A percentile compares a stretch with the other conserved stretches of the same genome.
phyloP scores from a whole-genome alignment of 2,888 invertebrate genomes.

The Aplocera efformata region DNA sequence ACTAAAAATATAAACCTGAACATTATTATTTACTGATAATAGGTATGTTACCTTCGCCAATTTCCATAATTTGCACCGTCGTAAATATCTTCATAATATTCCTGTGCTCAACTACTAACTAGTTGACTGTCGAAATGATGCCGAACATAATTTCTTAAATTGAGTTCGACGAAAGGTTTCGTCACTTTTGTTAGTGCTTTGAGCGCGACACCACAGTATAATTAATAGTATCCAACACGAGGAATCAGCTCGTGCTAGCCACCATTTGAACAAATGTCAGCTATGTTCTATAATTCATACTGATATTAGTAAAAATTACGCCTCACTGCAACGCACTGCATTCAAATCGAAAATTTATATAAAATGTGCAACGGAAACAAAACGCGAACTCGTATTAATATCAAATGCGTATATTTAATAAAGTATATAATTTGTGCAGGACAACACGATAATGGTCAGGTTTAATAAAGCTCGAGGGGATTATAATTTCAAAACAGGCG shows the following conservation, averaged over 20 bases:
- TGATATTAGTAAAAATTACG: slow-evolving; percentile 4
- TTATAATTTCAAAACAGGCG: slow-evolving; percentile 58
- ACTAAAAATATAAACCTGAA: not conserved
- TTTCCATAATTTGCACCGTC: slow-evolving; percentile 25
- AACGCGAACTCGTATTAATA: not conserved
- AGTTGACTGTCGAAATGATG: slow-evolving; percentile 45
- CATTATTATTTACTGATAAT: not conserved
- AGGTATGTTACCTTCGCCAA: slow-evolving; percentile 7
- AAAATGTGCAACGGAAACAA: not conserved
- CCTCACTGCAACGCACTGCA: not conserved
- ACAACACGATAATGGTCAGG: slow-evolving; percentile 31
- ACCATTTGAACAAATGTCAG: slow-evolving; percentile 33
- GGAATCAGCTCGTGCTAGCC: slow-evolving; percentile 38
- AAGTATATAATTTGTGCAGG: too few relatives aligned
- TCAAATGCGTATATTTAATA: slow-evolving; percentile 5
- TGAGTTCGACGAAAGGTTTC: slow-evolving; percentile 54
- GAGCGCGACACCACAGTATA: slow-evolving; percentile 40
- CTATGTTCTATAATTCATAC: too few relatives aligned
- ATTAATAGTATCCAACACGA: too few relatives aligned
- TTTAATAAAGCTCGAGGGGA: slow-evolving; percentile 56
- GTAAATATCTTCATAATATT: slow-evolving; percentile 43
- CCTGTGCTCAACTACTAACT: slow-evolving; percentile 32
- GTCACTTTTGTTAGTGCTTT: slow-evolving; percentile 41
- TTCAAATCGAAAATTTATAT: not conserved
- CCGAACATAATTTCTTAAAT: slow-evolving; percentile 52